Evolutionary conservation across 2,888 invertebrate genomes (phyloP).

Genomic region (Coelinius sp.): DNA sequence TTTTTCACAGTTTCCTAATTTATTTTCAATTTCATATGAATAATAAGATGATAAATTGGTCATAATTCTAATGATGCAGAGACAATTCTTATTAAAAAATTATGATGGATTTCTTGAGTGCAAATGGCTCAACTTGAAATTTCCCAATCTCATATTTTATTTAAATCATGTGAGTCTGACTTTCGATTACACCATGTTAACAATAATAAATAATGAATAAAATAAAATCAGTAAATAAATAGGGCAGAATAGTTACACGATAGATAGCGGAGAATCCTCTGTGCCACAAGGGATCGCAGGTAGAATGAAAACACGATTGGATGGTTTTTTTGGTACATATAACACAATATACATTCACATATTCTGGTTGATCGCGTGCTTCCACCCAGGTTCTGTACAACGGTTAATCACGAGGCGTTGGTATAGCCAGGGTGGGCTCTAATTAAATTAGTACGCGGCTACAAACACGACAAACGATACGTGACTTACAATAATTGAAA

Average conservation of each 20-base stretch:
- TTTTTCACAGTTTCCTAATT: no score
- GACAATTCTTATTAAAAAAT: no score
- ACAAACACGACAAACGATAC: constrained; percentile 56
- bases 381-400: constrained; percentile 43
- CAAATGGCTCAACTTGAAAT: neutral
- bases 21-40: no score
- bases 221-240: constrained; percentile 1
- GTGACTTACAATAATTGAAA: constrained; percentile 68
- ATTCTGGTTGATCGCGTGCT: constrained; percentile 44
- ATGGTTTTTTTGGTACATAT: constrained; percentile 1
- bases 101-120: no score
- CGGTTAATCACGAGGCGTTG: constrained; percentile 51
- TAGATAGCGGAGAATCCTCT: neutral
- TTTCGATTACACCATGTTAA: neutral
- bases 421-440: constrained; percentile 39
- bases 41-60: no score
- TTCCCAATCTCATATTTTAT: neutral
- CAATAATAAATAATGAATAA: neutral
- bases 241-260: neutral
- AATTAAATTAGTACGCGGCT: constrained; percentile 59
- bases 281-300: neutral
- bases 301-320: neutral
- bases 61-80: no score
- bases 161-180: neutral
- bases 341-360: constrained; percentile 1